A percentile compares a stretch with the other conserved stretches of the same genome.
Conservation (phyloP, 2,888 invertebrate species). For the Teinopalpus imperialis region DNA sequence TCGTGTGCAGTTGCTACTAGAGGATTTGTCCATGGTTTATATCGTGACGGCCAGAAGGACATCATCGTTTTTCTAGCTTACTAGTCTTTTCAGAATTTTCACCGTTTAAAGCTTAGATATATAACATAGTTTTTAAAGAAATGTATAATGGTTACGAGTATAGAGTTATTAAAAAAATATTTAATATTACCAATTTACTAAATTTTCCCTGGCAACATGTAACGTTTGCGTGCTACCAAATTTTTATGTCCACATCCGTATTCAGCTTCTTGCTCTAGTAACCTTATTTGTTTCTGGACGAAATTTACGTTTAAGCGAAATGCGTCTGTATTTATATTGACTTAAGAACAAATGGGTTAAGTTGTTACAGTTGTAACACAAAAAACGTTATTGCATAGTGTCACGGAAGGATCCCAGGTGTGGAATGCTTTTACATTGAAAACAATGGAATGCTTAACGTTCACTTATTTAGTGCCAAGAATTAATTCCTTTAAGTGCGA, state of each 20-base stretch:
- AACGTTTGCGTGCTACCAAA: slow-evolving; percentile 60
- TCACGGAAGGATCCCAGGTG: slow-evolving; percentile 75
- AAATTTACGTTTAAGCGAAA: slow-evolving; percentile 26
- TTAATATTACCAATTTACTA: no score
- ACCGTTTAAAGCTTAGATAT: no score
- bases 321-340: slow-evolving; percentile 32
- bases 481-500: slow-evolving; percentile 22
- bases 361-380: slow-evolving; percentile 33
- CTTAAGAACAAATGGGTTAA: slow-evolving; percentile 35
- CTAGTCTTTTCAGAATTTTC: no score
- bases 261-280: slow-evolving; percentile 71
- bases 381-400: slow-evolving; percentile 65
- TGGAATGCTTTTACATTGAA: slow-evolving; percentile 70
- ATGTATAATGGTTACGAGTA: no score
- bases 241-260: slow-evolving; percentile 60
- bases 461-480: slow-evolving; percentile 30
- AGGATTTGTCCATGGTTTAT: no score
- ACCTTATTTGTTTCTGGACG: slow-evolving; percentile 50
- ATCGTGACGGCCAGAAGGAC: no score
- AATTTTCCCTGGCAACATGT: slow-evolving; percentile 40
- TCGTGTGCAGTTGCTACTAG: no score
- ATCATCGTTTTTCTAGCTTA: no score
- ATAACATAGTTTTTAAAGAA: no score
- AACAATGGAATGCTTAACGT: slow-evolving; percentile 63
- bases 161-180: no score